Evolutionary conservation across 2,797 vertebrate genomes (phyloP).

Genomic region (Apogon talboti): DNA sequence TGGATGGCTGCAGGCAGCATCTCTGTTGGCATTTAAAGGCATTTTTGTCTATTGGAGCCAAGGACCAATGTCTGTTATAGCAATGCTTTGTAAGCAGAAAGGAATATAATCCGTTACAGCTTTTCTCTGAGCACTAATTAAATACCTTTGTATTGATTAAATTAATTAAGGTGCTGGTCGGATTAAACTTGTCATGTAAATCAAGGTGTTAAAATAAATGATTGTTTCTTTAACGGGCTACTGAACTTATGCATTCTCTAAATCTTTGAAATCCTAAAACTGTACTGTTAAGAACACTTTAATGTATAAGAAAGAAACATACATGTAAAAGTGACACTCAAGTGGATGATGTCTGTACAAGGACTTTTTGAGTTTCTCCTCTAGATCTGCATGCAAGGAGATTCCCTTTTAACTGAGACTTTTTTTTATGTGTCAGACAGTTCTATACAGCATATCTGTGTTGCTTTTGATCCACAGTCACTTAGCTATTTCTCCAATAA

Average conservation of each 20-base stretch:
- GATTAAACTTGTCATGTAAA: conserved; percentile 25
- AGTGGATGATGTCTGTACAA: neutral
- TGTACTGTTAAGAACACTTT: neutral
- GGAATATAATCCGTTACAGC: conserved; percentile 32
- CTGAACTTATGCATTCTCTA: conserved; percentile 15
- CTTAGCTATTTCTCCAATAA: neutral
- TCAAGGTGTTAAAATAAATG: conserved; percentile 1
- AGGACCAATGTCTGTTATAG: conserved; percentile 12
- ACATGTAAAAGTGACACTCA: neutral
- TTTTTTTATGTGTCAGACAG: conserved; percentile 2
- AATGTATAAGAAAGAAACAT: neutral
- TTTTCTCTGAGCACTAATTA: conserved; percentile 42
- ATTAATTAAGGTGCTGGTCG: conserved; percentile 32
- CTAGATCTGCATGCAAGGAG: neutral
- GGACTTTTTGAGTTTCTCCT: too few species aligned
- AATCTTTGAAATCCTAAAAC: neutral
- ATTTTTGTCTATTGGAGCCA: neutral
- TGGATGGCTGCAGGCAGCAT: conserved; percentile 14
- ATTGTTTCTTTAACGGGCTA: conserved; percentile 17
- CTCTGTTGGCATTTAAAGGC: conserved; percentile 14
- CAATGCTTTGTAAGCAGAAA: conserved; percentile 10
- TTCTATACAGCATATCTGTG: neutral
- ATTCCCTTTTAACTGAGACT: neutral
- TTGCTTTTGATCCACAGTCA: neutral
- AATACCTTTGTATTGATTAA: conserved; percentile 45